Evolutionary conservation across 2,888 invertebrate genomes (phyloP).

Genomic region (Byasa hedistus): DNA sequence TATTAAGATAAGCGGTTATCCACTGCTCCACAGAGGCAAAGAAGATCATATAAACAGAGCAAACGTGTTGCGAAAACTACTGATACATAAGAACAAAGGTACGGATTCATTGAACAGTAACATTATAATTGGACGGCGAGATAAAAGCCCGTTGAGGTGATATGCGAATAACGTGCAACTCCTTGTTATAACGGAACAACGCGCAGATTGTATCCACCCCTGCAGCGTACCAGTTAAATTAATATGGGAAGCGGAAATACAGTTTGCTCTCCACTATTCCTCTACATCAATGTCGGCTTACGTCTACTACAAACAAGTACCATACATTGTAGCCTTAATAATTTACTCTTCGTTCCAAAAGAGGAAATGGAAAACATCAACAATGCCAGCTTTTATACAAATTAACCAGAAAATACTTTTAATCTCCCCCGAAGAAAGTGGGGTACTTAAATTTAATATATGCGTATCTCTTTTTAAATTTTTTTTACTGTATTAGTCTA

Average conservation of each 20-base stretch:
- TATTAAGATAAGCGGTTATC: too few relatives aligned
- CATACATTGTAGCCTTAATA: not conserved
- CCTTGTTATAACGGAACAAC: slow-evolving; percentile 21
- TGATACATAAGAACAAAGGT: not conserved
- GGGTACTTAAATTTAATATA: too few relatives aligned
- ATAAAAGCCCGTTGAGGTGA: slow-evolving; percentile 21
- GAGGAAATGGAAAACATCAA: not conserved
- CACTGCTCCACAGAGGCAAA: too few relatives aligned
- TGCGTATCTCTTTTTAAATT: too few relatives aligned
- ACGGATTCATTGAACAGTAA: slow-evolving; percentile 16
- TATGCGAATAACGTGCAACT: slow-evolving; percentile 24
- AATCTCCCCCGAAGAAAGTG: too few relatives aligned
- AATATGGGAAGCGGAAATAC: slow-evolving; percentile 19
- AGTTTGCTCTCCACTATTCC: slow-evolving; percentile 6
- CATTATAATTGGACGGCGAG: slow-evolving; percentile 25
- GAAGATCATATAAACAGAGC: not conserved
- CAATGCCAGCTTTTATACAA: too few relatives aligned
- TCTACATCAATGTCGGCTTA: slow-evolving; percentile 10
- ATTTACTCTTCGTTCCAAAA: not conserved
- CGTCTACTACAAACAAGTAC: not conserved
- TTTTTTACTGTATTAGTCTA: too few relatives aligned
- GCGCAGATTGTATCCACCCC: slow-evolving; percentile 13
- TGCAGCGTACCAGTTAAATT: slow-evolving; percentile 7
- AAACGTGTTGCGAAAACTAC: slow-evolving; percentile 2
- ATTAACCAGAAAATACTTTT: too few relatives aligned